Percentiles rank a stretch among this genome's conserved stretches.
These are phyloP conservation scores for Caenorhabditis zanzibari DNA, from an alignment of 2,888 invertebrate genomes.

Conservation along the genomic window DNA sequence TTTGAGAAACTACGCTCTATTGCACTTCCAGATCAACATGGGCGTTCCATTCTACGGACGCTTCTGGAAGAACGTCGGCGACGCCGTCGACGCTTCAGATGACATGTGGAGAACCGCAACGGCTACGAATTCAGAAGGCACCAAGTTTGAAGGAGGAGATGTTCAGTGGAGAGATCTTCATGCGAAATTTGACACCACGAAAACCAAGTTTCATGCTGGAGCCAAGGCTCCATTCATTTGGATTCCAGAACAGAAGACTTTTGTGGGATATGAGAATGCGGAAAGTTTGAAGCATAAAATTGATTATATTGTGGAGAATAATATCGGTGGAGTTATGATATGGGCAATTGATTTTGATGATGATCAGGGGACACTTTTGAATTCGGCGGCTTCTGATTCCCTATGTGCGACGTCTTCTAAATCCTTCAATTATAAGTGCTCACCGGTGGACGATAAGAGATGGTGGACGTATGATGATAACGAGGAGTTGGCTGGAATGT, in stretches of 20 bases:
- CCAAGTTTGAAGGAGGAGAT: conserved; percentile 78
- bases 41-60: conserved; percentile 83
- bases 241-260: conserved; percentile 72
- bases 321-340: conserved; percentile 82
- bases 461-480: conserved; percentile 83
- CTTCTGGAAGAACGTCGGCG: conserved; percentile 81
- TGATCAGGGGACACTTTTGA: conserved; percentile 78
- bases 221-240: conserved; percentile 80
- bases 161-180: conserved; percentile 77
- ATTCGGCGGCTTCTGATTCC: conserved; percentile 56
- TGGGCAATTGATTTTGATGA: conserved; percentile 83
- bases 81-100: conserved; percentile 79
- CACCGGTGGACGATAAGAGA: conserved; percentile 79
- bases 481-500: conserved; percentile 81
- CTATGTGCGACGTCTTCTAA: conserved; percentile 39
- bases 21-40: conserved; percentile 80
- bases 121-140: conserved; percentile 70
- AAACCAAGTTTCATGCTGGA: conserved; percentile 74
- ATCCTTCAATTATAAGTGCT: conserved; percentile 76
- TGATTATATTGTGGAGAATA: conserved; percentile 76
- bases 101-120: conserved; percentile 82
- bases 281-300: conserved; percentile 79
- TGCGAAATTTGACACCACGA: conserved; percentile 55
- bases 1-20: neutral
- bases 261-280: conserved; percentile 81